Conservation (phyloP, 2,888 invertebrate genomes). For the Drosophila borealis region DNA sequence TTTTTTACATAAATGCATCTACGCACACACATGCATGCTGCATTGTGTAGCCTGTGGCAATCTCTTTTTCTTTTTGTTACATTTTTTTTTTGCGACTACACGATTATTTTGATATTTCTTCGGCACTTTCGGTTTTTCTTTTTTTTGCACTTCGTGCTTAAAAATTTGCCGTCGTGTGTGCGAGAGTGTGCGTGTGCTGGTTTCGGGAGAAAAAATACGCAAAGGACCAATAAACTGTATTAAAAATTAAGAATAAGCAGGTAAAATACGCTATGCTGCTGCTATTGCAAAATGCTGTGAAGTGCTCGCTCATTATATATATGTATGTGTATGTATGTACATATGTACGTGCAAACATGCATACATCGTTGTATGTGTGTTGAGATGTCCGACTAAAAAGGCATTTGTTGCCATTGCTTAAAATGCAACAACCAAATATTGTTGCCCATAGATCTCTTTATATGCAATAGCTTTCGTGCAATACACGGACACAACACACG, state of each 20-base stretch:
- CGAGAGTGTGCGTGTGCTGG: conserved; percentile 30
- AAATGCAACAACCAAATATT: conserved; percentile 41
- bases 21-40: conserved; percentile 36
- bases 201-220: conserved; percentile 27
- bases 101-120: conserved; percentile 55
- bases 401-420: conserved; percentile 50
- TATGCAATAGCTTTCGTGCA: conserved; percentile 29
- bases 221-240: conserved; percentile 29
- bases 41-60: conserved; percentile 61
- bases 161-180: conserved; percentile 20
- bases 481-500: conserved; percentile 26
- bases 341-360: conserved; percentile 2
- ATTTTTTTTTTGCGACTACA: conserved; percentile 56
- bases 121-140: conserved; percentile 43
- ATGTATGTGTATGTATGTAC: not conserved
- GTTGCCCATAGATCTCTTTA: conserved; percentile 27
- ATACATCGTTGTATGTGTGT: conserved; percentile 11
- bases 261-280: conserved; percentile 20
- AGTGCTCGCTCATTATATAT: conserved; percentile 6
- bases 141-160: conserved; percentile 45
- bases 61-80: conserved; percentile 42
- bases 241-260: conserved; percentile 13
- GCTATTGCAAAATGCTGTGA: conserved; percentile 28
- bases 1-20: conserved; percentile 40
- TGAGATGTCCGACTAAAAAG: conserved; percentile 25